Conservation (phyloP, 2,113 vertebrate species). For the Cinclus mexicanus region DNA sequence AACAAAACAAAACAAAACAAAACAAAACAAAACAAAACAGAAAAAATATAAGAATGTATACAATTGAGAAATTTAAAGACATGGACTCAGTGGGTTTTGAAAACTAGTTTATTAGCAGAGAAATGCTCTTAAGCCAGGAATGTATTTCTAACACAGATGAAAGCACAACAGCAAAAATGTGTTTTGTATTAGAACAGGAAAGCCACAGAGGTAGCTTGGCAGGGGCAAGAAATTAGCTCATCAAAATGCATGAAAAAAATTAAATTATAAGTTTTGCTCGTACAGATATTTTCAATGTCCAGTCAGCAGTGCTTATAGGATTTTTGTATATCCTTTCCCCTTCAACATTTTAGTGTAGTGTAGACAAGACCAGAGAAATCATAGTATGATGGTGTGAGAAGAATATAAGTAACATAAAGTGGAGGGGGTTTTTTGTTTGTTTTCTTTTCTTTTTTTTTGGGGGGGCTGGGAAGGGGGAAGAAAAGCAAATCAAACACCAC, state of each 20-base stretch:
- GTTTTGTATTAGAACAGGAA: background rate
- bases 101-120: background rate
- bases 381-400: background rate
- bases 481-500: background rate
- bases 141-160: background rate
- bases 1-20: no score
- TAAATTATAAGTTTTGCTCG: background rate
- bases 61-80: background rate
- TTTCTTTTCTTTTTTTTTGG: no score
- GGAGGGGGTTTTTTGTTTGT: background rate
- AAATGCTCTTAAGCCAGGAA: background rate
- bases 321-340: background rate
- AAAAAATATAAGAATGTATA: background rate
- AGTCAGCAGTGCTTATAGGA: background rate
- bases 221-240: background rate
- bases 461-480: accelerated
- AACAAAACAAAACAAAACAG: no score
- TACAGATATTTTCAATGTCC: background rate
- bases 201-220: background rate
- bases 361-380: background rate
- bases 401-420: background rate
- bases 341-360: background rate
- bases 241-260: background rate
- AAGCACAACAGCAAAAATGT: background rate
- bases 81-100: background rate